phyloP scores from a whole-genome alignment of 2,113 vertebrate genomes.

The Sylvia atricapilla region DNA sequence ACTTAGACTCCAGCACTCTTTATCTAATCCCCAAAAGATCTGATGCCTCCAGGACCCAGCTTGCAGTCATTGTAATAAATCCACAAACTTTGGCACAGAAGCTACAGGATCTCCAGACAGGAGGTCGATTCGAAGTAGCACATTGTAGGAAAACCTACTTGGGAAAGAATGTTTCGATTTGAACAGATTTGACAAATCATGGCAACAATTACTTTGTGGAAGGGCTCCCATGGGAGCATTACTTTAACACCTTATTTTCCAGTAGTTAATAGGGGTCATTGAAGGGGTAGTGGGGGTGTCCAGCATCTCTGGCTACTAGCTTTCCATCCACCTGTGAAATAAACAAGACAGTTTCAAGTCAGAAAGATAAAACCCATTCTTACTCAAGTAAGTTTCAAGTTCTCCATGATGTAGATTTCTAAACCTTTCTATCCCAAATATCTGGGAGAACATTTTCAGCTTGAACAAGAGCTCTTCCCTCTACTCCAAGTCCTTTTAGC shows the following conservation, averaged over 20 bases:
- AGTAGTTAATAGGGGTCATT: constrained; percentile 86
- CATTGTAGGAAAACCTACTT: background rate
- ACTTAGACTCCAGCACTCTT: background rate
- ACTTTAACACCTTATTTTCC: background rate
- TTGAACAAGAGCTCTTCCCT: background rate
- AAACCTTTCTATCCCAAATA: background rate
- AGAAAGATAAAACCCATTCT: background rate
- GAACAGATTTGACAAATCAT: background rate
- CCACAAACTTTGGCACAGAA: background rate
- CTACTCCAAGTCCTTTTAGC: background rate
- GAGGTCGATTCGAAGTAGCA: background rate
- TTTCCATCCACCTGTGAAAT: constrained; percentile 84
- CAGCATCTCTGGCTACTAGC: constrained; percentile 86
- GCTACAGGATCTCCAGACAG: background rate
- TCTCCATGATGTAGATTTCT: background rate
- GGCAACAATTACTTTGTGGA: background rate
- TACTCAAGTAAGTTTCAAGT: background rate
- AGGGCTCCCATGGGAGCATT: background rate
- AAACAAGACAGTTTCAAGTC: constrained; percentile 18
- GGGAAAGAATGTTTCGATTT: background rate
- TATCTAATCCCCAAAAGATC: background rate
- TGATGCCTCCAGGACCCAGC: background rate
- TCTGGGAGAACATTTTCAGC: background rate
- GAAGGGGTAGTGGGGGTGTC: constrained; percentile 92
- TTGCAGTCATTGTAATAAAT: background rate